Evolutionary conservation across 1,140 invertebrate species (phyloP).

Genomic region (Zaprionus vittiger): DNA sequence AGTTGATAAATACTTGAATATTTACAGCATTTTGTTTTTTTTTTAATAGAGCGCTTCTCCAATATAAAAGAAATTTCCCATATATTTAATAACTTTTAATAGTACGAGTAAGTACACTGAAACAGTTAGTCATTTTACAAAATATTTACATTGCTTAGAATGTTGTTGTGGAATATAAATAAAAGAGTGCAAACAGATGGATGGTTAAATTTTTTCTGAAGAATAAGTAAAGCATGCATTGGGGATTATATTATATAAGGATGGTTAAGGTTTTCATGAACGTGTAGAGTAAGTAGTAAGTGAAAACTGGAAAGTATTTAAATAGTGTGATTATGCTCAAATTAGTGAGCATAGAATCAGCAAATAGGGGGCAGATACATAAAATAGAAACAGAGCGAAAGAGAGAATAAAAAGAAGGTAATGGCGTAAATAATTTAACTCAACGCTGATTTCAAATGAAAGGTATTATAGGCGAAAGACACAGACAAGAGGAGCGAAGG

Average conservation of each 20-base stretch:
- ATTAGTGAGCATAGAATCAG: slow-evolving; percentile 24
- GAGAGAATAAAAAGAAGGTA: slow-evolving; percentile 41
- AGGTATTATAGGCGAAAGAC: slow-evolving; percentile 65
- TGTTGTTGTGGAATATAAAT: slow-evolving; percentile 23
- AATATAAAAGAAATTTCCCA: slow-evolving; percentile 32
- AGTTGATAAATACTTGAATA: slow-evolving; percentile 52
- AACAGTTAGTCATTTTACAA: slow-evolving; percentile 37
- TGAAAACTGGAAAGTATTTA: slow-evolving; percentile 9
- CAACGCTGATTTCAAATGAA: slow-evolving; percentile 56
- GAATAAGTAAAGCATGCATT: slow-evolving; percentile 31
- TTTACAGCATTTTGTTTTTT: slow-evolving; percentile 50
- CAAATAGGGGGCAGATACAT: neutral
- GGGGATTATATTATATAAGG: slow-evolving; percentile 6
- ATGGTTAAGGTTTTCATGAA: slow-evolving; percentile 22
- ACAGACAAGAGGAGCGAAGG: slow-evolving; percentile 65
- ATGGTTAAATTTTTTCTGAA: neutral
- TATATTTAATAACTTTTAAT: slow-evolving; percentile 19
- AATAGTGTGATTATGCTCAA: slow-evolving; percentile 24
- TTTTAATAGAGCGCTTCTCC: slow-evolving; percentile 34
- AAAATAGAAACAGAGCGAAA: slow-evolving; percentile 37
- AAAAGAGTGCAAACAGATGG: slow-evolving; percentile 28
- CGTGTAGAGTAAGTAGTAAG: neutral
- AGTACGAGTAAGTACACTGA: slow-evolving; percentile 4
- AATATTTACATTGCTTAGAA: neutral
- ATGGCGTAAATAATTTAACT: slow-evolving; percentile 51